phyloP scores from a whole-genome alignment of 2,113 vertebrate genomes.

The Crotalus tigris region DNA sequence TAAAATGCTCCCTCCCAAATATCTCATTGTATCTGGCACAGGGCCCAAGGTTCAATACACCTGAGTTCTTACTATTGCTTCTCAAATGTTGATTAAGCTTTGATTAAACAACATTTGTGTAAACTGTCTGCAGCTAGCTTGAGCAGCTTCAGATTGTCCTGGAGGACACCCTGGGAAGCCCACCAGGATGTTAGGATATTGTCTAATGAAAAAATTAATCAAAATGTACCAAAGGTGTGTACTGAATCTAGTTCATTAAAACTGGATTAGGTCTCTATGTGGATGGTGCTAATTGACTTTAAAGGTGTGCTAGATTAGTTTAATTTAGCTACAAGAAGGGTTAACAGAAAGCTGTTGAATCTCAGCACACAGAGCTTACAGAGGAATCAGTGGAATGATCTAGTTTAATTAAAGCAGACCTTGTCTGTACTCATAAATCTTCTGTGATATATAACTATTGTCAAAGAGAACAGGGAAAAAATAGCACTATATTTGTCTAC shows the following conservation, averaged over 20 bases:
- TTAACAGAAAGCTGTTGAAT: slow-evolving; percentile 2
- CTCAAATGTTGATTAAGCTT: slow-evolving; percentile 48
- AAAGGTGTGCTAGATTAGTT: slow-evolving; percentile 18
- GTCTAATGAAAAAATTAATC: slow-evolving; percentile 34
- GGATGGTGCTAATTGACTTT: slow-evolving; percentile 26
- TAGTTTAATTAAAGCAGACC: slow-evolving; percentile 28
- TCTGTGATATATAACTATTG: slow-evolving; percentile 13
- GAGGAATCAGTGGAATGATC: neutral
- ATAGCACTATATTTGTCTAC: neutral
- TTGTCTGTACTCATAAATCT: slow-evolving; percentile 1
- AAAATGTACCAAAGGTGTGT: slow-evolving; percentile 19
- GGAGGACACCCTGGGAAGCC: neutral
- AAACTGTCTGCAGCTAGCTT: slow-evolving; percentile 27
- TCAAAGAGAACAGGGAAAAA: neutral
- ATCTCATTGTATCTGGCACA: neutral
- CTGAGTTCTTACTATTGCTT: slow-evolving; percentile 34
- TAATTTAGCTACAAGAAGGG: slow-evolving; percentile 20
- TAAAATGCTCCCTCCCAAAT: neutral
- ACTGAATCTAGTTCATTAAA: slow-evolving; percentile 33
- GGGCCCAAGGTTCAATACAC: neutral
- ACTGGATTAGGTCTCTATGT: slow-evolving; percentile 21
- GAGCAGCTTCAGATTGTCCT: slow-evolving; percentile 36
- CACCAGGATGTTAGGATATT: slow-evolving; percentile 1
- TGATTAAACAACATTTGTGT: slow-evolving; percentile 44
- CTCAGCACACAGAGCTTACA: neutral